Evolutionary conservation across 2,888 invertebrate genomes (phyloP), one percentile per base, ranked within the genome.

Genomic region (Serrognathus titanus): DNA sequence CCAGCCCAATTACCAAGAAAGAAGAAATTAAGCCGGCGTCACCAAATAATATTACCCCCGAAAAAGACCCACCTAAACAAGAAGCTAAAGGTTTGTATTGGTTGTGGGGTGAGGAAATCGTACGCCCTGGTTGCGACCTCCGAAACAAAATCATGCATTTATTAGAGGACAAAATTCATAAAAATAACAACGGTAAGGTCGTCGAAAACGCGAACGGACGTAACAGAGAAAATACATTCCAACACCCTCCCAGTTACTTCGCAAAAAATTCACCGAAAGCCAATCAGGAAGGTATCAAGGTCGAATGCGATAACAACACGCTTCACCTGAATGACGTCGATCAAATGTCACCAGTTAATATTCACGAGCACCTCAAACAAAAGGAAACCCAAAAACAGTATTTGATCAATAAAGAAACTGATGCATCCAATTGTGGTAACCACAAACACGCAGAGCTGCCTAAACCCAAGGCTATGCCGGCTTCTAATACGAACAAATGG

Each of bases 31-130:
- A 31, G 7, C 24, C 24, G 7, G 24, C 24, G 7, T 5, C 24
- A 1, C 24, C 24, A 31, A 31, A 31, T 3, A 5, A 31, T 6
- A 31, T 31, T 31, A 6, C 24, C 4, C 24, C 24, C 24, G 24
- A 31, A 31, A 31, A 31, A 31, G 24, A 31, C 24, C 5, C 6
- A 31, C 24, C 24, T 31, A 31, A 31, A 31, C 24, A 31, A 31
- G 24, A 31, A 31, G 7, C 24, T 3, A 20, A 55, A 2, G 58
- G 64, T 24, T 48, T 41, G 43, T 61, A 72, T 46, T 74, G 72
- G 71, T 70, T 65, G 55, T 75, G 75, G 75, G 73, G 74, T 1
- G 71, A 70, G 52, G 75, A 75, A 55, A 63, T 75, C 31, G 55
- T 75, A 40, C 70, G 66, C 57, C 74, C 75, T 0, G 75, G 75